phyloP scores from a whole-genome alignment of 2,797 vertebrate species.

The Enteromius afrohamiltoni region DNA sequence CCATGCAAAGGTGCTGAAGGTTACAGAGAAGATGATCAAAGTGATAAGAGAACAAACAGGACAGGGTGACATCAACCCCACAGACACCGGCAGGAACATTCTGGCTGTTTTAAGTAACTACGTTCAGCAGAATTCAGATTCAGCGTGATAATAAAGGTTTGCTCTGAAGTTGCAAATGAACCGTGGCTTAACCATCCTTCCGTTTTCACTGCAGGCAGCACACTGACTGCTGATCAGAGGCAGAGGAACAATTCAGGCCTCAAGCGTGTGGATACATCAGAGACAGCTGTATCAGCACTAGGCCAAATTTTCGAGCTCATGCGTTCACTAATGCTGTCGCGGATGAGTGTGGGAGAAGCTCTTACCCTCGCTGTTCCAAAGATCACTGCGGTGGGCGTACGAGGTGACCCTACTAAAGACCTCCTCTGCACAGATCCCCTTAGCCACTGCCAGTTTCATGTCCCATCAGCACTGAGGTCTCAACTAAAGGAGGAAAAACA shows the following conservation, averaged over 20 bases:
- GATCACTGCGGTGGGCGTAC: slow-evolving; percentile 71
- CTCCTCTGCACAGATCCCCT: slow-evolving; percentile 69
- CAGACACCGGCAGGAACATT: slow-evolving; percentile 72
- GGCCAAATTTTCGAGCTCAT: slow-evolving; percentile 69
- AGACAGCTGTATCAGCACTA: slow-evolving; percentile 64
- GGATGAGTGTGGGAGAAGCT: slow-evolving; percentile 61
- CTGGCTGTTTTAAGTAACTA: slow-evolving; percentile 70
- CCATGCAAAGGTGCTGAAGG: slow-evolving; percentile 68
- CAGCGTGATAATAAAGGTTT: slow-evolving; percentile 61
- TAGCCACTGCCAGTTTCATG: slow-evolving; percentile 69
- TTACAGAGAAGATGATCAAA: slow-evolving; percentile 76
- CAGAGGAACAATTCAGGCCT: slow-evolving; percentile 22
- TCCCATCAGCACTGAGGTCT: slow-evolving; percentile 69
- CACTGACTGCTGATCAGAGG: slow-evolving; percentile 66
- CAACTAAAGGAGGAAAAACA: slow-evolving; percentile 65
- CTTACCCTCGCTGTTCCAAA: slow-evolving; percentile 68
- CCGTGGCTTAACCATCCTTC: not conserved
- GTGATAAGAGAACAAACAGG: slow-evolving; percentile 69
- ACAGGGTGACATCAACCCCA: slow-evolving; percentile 61
- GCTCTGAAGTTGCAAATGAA: slow-evolving; percentile 24
- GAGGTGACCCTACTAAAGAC: slow-evolving; percentile 66
- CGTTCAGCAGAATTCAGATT: slow-evolving; percentile 22
- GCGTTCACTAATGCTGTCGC: slow-evolving; percentile 70
- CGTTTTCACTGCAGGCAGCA: slow-evolving; percentile 68
- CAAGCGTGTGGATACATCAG: slow-evolving; percentile 46